These are phyloP conservation scores for Drosophila albomicans DNA, from an alignment of 1,140 invertebrate genomes.

Conservation along the genomic window DNA sequence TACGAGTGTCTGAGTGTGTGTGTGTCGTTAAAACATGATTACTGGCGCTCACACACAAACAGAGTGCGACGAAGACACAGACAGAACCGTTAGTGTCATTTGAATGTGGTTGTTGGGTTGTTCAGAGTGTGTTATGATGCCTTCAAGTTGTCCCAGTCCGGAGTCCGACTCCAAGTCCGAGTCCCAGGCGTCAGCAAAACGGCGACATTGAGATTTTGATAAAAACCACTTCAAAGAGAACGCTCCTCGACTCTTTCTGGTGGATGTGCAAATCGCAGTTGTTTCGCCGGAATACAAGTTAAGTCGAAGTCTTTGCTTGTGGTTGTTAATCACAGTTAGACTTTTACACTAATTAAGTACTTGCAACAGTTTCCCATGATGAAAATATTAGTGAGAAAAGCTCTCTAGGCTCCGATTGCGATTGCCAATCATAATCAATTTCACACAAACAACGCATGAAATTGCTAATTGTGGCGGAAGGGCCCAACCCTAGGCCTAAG, in stretches of 20 bases:
- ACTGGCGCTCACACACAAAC: conserved; percentile 67
- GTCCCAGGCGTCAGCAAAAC: conserved; percentile 41
- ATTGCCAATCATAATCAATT: conserved; percentile 81
- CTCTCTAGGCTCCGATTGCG: conserved; percentile 44
- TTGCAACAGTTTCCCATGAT: conserved; percentile 31
- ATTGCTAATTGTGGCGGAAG: conserved; percentile 79
- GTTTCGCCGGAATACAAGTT: neutral
- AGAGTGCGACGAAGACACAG: conserved; percentile 41
- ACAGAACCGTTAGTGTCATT: conserved; percentile 82
- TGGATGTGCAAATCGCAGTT: conserved; percentile 42
- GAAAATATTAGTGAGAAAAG: conserved; percentile 15
- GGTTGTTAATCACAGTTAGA: conserved; percentile 23
- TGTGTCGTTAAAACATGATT: conserved; percentile 81
- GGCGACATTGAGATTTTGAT: conserved; percentile 49
- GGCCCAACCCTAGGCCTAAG: conserved; percentile 42
- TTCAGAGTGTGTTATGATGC: conserved; percentile 67
- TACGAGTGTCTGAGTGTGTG: conserved; percentile 27
- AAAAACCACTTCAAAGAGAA: conserved; percentile 59
- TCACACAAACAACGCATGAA: conserved; percentile 81
- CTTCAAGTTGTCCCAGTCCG: conserved; percentile 43
- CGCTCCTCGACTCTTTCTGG: conserved; percentile 25
- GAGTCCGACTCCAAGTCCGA: conserved; percentile 37
- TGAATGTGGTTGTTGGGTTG: conserved; percentile 74
- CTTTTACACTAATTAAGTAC: conserved; percentile 20
- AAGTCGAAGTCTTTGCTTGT: neutral